Conservation (phyloP, 2,113 vertebrate species). For the Polyodon spathula region DNA sequence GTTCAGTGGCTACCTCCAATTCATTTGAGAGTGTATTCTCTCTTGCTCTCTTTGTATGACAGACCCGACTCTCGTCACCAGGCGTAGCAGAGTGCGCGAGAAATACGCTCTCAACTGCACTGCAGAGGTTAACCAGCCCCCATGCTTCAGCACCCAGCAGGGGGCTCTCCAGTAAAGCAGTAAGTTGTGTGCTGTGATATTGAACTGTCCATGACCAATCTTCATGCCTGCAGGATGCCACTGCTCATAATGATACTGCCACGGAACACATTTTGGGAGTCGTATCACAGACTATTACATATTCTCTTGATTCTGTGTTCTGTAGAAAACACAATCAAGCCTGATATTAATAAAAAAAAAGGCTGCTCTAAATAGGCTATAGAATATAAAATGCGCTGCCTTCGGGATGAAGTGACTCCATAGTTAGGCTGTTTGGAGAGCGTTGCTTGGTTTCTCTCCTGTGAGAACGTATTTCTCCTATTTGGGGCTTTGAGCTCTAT, state of each 20-base stretch:
- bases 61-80: too few relatives aligned
- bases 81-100: accelerated
- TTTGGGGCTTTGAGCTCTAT: background rate
- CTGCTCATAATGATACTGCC: slow-evolving; percentile 7
- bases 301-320: background rate
- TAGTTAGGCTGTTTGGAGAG: background rate
- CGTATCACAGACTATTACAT: slow-evolving; percentile 3
- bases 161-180: background rate
- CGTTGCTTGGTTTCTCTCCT: background rate
- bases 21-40: too few relatives aligned
- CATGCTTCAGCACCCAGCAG: background rate
- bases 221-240: background rate
- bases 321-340: slow-evolving; percentile 4
- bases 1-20: too few relatives aligned
- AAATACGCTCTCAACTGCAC: background rate
- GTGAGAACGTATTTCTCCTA: background rate
- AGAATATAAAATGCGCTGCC: background rate
- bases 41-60: too few relatives aligned
- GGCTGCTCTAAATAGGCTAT: slow-evolving; percentile 5
- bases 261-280: background rate
- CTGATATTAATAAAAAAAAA: slow-evolving; percentile 8
- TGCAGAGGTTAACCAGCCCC: background rate
- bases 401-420: background rate
- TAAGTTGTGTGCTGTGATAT: background rate
- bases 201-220: background rate